phyloP scores from a whole-genome alignment of 1,140 invertebrate genomes.

The Aphelenchoides besseyi region DNA sequence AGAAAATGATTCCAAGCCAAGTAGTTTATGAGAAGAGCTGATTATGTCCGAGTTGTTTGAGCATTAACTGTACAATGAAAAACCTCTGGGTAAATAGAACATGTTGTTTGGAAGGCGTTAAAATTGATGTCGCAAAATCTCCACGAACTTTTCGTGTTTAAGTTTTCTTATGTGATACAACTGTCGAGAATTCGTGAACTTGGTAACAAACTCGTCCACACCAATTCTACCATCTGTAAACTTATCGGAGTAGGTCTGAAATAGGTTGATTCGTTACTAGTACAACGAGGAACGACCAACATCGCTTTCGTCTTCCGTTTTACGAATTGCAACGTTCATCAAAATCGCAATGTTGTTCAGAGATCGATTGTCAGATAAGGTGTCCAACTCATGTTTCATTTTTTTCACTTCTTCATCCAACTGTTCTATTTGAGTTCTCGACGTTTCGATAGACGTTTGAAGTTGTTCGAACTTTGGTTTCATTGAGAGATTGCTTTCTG shows the following conservation, averaged over 20 bases:
- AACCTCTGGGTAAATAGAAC: too few species aligned
- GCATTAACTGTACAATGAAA: too few species aligned
- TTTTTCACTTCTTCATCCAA: background rate
- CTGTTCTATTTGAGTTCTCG: background rate
- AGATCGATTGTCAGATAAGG: background rate
- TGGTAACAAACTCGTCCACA: background rate
- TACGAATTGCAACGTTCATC: background rate
- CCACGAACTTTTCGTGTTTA: background rate
- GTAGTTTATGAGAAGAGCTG: too few species aligned
- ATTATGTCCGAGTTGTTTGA: too few species aligned
- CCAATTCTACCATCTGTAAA: background rate
- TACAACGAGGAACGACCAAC: background rate
- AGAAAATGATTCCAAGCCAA: too few species aligned
- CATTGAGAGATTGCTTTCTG: background rate
- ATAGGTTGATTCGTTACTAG: background rate
- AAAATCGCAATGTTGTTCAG: background rate
- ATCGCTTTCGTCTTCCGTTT: conserved; percentile 2
- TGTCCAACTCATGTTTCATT: background rate
- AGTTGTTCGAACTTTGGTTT: conserved; percentile 11
- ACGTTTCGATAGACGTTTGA: background rate
- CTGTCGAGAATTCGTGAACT: background rate
- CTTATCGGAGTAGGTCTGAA: background rate
- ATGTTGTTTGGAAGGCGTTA: too few species aligned
- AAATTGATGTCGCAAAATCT: background rate
- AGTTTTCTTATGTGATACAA: background rate